Conservation (phyloP, 2,113 vertebrate genomes). For the Cephalopterus ornatus region DNA sequence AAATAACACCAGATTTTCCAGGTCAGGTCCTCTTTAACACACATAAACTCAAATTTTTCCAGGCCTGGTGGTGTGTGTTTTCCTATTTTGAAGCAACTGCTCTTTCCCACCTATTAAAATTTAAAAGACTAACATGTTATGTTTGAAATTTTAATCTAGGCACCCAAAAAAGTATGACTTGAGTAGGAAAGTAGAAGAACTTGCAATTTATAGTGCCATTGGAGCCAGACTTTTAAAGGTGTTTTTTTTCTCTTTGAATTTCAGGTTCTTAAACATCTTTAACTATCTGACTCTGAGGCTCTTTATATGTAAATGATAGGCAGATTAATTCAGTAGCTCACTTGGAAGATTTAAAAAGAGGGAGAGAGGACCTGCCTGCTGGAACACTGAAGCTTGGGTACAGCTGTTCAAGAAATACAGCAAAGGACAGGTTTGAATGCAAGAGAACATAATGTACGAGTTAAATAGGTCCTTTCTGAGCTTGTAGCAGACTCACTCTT, state of each 20-base stretch:
- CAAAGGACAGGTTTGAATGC: constrained; percentile 12
- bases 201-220: neutral
- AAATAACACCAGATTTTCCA: neutral
- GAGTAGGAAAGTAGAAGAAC: neutral
- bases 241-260: neutral
- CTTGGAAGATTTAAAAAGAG: constrained; percentile 7
- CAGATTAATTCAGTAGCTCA: constrained; percentile 29
- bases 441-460: constrained; percentile 17
- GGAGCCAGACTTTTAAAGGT: neutral
- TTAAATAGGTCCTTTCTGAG: constrained; percentile 25
- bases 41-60: neutral
- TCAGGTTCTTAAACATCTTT: neutral
- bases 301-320: constrained; percentile 37
- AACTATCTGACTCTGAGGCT: neutral
- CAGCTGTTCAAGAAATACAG: constrained; percentile 28
- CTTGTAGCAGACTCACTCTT: neutral
- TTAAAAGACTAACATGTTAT: neutral
- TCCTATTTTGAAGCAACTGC: neutral
- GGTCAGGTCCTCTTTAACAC: neutral
- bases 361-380: neutral
- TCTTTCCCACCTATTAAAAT: neutral
- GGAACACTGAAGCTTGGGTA: neutral
- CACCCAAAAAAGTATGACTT: neutral
- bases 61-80: neutral
- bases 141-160: neutral